A percentile compares a stretch with the other conserved stretches of the same genome.
These are phyloP conservation scores for Lapara coniferarum DNA, from an alignment of 2,888 invertebrate genomes.

Conservation along the genomic window DNA sequence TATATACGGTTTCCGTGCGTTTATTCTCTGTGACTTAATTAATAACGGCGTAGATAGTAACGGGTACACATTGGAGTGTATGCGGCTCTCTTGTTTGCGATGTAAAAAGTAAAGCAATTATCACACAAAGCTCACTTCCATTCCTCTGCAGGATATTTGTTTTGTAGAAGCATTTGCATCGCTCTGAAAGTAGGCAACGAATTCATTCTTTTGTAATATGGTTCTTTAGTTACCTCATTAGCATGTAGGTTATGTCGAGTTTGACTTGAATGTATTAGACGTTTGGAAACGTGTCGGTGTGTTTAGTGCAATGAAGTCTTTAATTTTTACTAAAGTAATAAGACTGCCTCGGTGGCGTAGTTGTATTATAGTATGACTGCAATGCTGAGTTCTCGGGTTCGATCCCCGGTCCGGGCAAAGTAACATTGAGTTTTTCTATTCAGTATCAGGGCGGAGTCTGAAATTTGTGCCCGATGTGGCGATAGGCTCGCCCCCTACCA, in stretches of 20 bases:
- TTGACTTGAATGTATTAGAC: too few relatives aligned
- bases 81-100: slow-evolving; percentile 42
- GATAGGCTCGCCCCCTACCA: too few relatives aligned
- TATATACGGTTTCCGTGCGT: slow-evolving; percentile 17
- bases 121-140: slow-evolving; percentile 53
- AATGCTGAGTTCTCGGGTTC: too few relatives aligned
- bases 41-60: slow-evolving; percentile 31
- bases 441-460: too few relatives aligned
- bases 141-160: slow-evolving; percentile 59
- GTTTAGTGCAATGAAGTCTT: too few relatives aligned
- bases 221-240: not conserved
- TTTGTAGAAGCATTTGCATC: slow-evolving; percentile 57
- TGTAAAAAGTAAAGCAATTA: slow-evolving; percentile 61
- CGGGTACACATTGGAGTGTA: slow-evolving; percentile 30
- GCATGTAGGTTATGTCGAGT: not conserved
- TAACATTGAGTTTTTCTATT: too few relatives aligned
- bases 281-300: too few relatives aligned
- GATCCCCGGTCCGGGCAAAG: too few relatives aligned
- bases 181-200: slow-evolving; percentile 59
- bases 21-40: slow-evolving; percentile 4
- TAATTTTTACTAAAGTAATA: too few relatives aligned
- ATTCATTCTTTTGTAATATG: slow-evolving; percentile 23
- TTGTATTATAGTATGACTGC: too few relatives aligned
- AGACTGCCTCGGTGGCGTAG: too few relatives aligned
- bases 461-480: too few relatives aligned